A percentile compares a stretch with the other conserved stretches of the same genome.
phyloP scores from a whole-genome alignment of 2,888 invertebrate genomes.

The Xylocampa areola region DNA sequence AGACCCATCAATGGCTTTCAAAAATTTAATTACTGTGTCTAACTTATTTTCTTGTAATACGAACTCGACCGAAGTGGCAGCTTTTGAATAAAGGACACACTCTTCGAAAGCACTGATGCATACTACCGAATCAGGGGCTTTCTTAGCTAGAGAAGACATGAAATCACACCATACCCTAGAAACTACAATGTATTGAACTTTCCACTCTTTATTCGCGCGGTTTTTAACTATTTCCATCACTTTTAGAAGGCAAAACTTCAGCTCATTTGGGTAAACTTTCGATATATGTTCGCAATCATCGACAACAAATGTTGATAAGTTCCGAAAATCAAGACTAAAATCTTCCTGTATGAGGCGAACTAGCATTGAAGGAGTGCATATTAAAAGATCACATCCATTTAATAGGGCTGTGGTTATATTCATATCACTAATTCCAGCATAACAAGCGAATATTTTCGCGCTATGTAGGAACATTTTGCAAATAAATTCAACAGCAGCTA shows the following conservation, averaged over 20 bases:
- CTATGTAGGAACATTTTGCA: slow-evolving; percentile 80
- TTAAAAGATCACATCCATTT: slow-evolving; percentile 92
- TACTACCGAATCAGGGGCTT: slow-evolving; percentile 90
- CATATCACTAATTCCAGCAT: slow-evolving; percentile 80
- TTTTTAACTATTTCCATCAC: slow-evolving; percentile 82
- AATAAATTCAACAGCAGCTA: slow-evolving; percentile 80
- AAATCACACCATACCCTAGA: slow-evolving; percentile 91
- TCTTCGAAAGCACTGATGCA: slow-evolving; percentile 93
- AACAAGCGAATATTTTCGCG: slow-evolving; percentile 77
- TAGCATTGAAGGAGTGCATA: slow-evolving; percentile 91
- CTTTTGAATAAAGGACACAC: slow-evolving; percentile 92
- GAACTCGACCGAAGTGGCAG: slow-evolving; percentile 76
- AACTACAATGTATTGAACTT: slow-evolving; percentile 90
- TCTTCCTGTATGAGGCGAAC: slow-evolving; percentile 82
- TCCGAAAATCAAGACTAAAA: slow-evolving; percentile 88
- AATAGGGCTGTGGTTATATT: slow-evolving; percentile 83
- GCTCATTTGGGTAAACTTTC: slow-evolving; percentile 84
- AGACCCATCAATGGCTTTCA: slow-evolving; percentile 80
- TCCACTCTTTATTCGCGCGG: slow-evolving; percentile 78
- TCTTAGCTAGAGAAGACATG: slow-evolving; percentile 88
- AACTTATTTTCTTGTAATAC: slow-evolving; percentile 81
- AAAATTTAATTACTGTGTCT: slow-evolving; percentile 81
- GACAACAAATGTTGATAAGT: slow-evolving; percentile 91
- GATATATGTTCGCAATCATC: slow-evolving; percentile 92
- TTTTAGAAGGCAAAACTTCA: slow-evolving; percentile 80